Evolutionary conservation across 2,797 vertebrate species (phyloP).

Genomic region (Betta splendens): DNA sequence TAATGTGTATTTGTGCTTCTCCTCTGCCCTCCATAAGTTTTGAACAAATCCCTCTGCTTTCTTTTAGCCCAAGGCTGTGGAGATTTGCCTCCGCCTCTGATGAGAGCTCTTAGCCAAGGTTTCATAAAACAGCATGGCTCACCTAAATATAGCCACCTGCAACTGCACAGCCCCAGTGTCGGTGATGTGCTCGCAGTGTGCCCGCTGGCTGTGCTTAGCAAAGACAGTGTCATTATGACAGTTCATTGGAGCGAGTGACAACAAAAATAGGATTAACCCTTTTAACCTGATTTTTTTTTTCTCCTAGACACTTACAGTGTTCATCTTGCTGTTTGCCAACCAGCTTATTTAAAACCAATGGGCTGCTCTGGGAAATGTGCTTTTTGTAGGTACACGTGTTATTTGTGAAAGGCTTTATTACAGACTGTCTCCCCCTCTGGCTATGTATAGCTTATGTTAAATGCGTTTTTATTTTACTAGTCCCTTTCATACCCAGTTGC

Average conservation of each 20-base stretch:
- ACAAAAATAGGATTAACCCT: conserved; percentile 76
- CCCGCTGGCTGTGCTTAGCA: conserved; percentile 65
- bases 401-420: conserved; percentile 40
- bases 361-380: background rate
- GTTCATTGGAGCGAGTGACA: conserved; percentile 71
- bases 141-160: conserved; percentile 74
- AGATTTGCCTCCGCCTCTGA: conserved; percentile 70
- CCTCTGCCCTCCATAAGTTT: conserved; percentile 43
- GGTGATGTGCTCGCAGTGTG: conserved; percentile 66
- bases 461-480: conserved; percentile 1
- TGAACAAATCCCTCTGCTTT: conserved; percentile 66
- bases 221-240: conserved; percentile 65
- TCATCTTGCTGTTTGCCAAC: conserved; percentile 49
- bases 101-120: conserved; percentile 68
- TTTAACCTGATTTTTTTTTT: conserved; percentile 53
- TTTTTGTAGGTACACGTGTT: conserved; percentile 29
- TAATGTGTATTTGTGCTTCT: conserved; percentile 47
- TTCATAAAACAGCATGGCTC: conserved; percentile 64
- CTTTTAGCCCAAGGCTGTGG: conserved; percentile 55
- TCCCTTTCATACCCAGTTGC: conserved; percentile 43
- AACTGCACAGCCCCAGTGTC: conserved; percentile 61
- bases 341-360: conserved; percentile 39
- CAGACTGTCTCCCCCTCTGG: conserved; percentile 34
- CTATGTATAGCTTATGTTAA: conserved; percentile 37
- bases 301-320: conserved; percentile 43